Base-by-base conservation (phyloP, 1,140 invertebrate species). In the Calephelis virginiensis region DNA sequence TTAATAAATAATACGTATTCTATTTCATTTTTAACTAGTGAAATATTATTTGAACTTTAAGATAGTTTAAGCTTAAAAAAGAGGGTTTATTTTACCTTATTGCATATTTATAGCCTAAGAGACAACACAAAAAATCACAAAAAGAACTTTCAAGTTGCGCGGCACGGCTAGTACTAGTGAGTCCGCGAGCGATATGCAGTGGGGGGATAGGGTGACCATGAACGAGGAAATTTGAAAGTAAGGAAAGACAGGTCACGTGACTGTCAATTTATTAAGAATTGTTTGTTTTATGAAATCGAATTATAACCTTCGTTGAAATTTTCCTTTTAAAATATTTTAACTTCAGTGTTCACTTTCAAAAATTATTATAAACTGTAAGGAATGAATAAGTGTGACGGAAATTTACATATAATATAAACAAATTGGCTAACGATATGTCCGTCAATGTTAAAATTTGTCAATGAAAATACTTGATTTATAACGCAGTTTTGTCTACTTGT, bases 161-260 rank as follows among this genome's bases (percentile, higher is more conserved):
- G 53, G 53, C 53, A 56, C 28, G 9, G 28, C 17, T 56, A 12
- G 28, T 37, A 56, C 53, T 56, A 56, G 53, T 28, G 53, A 10
- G 17, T 10, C 28, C 14, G 50, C 50, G 50, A 17, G 28, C 53
- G 14, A 6, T 37, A 11, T 56, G 9, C 53, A n/a, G 53, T 56
- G 53, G 53, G 53, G 53, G 53, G 28, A 56, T 56, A 56, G 53
- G 53, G 53, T 56, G 53, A 38, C 53, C 53, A 56, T 56, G 53
- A 56, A 56, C 53, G 17, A 56, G 17, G 11, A 56, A 56, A 56
- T 56, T 53, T 56, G 53, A 56, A 56, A 56, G 53, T 56, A 12
- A 56, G 53, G 53, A 56, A 56, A 56, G 53, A 56, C 53, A 56
- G 53, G 53, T 53, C 14, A 53, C 14, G 49, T 53, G 49, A 53